Evolutionary conservation across 1,140 invertebrate genomes (phyloP).

Genomic region (Pogonomyrmex barbatus): DNA sequence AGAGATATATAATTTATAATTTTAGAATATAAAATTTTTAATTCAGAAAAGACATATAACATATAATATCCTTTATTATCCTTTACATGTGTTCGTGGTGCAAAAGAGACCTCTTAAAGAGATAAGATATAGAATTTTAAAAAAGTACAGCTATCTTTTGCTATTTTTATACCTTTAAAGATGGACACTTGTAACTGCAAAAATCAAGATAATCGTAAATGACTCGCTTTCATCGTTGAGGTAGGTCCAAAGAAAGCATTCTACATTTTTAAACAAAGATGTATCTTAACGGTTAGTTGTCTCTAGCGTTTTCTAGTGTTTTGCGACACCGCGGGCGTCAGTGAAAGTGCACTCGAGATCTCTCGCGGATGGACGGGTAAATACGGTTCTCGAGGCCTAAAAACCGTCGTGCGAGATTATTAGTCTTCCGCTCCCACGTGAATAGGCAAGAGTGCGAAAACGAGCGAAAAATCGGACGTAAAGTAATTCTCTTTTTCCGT

Average conservation of each 20-base stretch:
- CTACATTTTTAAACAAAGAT: not conserved
- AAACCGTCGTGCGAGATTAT: not conserved
- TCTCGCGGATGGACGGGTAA: not conserved
- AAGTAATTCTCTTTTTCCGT: not conserved
- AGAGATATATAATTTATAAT: not conserved
- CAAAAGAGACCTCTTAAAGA: not conserved
- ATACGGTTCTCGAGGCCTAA: not conserved
- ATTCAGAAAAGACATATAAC: too few species aligned
- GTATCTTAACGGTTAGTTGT: not conserved
- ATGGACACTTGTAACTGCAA: not conserved
- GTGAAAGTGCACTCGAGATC: slow-evolving; percentile 35
- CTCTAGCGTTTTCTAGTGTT: not conserved
- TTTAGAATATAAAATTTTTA: too few species aligned
- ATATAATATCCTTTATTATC: too few species aligned
- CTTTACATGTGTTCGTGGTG: not conserved
- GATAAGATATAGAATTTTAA: not conserved
- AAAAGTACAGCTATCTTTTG: not conserved
- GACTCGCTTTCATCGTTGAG: not conserved
- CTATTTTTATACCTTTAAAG: not conserved
- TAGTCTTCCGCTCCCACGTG: not conserved
- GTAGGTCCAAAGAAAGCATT: not conserved
- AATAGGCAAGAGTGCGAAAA: not conserved
- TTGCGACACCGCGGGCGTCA: not conserved
- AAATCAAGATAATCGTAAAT: not conserved
- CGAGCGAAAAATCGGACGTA: not conserved